A percentile compares a stretch with the other conserved stretches of the same genome.
Evolutionary conservation across 2,888 invertebrate species (phyloP).

Genomic region (Orthosia gracilis): DNA sequence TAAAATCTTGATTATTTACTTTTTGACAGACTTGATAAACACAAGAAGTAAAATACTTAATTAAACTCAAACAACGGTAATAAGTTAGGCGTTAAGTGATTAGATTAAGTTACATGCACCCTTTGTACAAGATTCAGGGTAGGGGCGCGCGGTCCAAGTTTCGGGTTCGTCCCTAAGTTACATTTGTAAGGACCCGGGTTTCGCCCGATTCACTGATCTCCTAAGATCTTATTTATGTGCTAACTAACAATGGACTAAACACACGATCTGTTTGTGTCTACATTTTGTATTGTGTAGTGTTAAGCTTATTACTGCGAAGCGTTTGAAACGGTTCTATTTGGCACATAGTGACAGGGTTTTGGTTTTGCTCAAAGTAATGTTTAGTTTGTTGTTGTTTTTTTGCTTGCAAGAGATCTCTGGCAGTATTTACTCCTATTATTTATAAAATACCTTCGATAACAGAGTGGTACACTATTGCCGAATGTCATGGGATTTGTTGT

Average conservation of each 20-base stretch:
- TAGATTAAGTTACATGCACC: slow-evolving; percentile 71
- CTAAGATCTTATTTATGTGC: slow-evolving; percentile 81
- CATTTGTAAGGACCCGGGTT: slow-evolving; percentile 79
- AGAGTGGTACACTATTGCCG: too few species aligned
- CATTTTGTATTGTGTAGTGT: slow-evolving; percentile 36
- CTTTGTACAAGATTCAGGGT: slow-evolving; percentile 74
- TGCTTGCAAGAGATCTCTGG: too few species aligned
- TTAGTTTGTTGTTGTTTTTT: too few species aligned
- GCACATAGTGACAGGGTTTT: slow-evolving; percentile 32
- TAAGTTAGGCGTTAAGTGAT: slow-evolving; percentile 71
- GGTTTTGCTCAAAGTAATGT: slow-evolving; percentile 8
- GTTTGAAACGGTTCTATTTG: slow-evolving; percentile 34
- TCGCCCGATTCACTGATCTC: slow-evolving; percentile 77
- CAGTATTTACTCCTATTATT: too few species aligned
- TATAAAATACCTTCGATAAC: too few species aligned
- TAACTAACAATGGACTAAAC: slow-evolving; percentile 77
- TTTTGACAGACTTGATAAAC: slow-evolving; percentile 45
- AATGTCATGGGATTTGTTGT: too few species aligned
- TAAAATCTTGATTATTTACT: slow-evolving; percentile 22
- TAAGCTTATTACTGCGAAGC: slow-evolving; percentile 58
- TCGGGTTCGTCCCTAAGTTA: slow-evolving; percentile 87
- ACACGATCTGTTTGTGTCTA: slow-evolving; percentile 52
- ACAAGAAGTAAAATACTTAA: slow-evolving; percentile 59
- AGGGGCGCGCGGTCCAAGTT: slow-evolving; percentile 82
- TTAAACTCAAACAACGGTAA: slow-evolving; percentile 69